phyloP scores from a whole-genome alignment of 2,797 vertebrate genomes.

The Botia almorhae region DNA sequence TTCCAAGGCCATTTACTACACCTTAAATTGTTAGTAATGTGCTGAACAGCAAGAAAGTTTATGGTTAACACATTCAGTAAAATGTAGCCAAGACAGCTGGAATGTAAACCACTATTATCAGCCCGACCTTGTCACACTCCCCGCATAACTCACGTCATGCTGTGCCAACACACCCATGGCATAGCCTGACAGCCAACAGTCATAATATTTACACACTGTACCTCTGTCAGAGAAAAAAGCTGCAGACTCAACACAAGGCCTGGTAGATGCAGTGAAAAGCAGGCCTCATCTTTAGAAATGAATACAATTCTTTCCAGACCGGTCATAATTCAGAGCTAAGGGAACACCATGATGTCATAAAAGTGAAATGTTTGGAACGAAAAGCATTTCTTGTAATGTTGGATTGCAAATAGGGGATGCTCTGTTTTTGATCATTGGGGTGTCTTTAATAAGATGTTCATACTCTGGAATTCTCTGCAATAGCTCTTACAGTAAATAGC shows the following conservation, averaged over 20 bases:
- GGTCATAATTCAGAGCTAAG: conserved; percentile 70
- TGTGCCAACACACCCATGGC: conserved; percentile 64
- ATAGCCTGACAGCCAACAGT: conserved; percentile 74
- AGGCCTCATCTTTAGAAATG: conserved; percentile 76
- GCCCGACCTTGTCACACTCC: conserved; percentile 66
- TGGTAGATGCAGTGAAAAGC: conserved; percentile 57
- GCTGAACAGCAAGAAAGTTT: conserved; percentile 45
- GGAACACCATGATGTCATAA: conserved; percentile 65
- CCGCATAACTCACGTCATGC: conserved; percentile 63
- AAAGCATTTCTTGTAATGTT: conserved; percentile 67
- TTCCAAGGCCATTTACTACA: background rate
- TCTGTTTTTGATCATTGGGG: conserved; percentile 27
- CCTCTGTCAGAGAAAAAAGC: conserved; percentile 76
- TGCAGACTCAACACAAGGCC: conserved; percentile 77
- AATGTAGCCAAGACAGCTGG: conserved; percentile 71
- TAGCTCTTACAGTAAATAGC: conserved; percentile 42
- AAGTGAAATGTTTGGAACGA: conserved; percentile 65
- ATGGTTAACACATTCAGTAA: conserved; percentile 66
- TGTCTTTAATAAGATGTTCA: conserved; percentile 16
- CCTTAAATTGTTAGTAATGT: conserved; percentile 10
- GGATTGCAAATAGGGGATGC: conserved; percentile 52
- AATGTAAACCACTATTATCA: conserved; percentile 73
- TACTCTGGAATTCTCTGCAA: conserved; percentile 18
- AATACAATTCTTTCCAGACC: conserved; percentile 69
- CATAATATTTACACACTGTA: conserved; percentile 89